Conservation (phyloP, 1,140 invertebrate genomes). For the Eumeta japonica region DNA sequence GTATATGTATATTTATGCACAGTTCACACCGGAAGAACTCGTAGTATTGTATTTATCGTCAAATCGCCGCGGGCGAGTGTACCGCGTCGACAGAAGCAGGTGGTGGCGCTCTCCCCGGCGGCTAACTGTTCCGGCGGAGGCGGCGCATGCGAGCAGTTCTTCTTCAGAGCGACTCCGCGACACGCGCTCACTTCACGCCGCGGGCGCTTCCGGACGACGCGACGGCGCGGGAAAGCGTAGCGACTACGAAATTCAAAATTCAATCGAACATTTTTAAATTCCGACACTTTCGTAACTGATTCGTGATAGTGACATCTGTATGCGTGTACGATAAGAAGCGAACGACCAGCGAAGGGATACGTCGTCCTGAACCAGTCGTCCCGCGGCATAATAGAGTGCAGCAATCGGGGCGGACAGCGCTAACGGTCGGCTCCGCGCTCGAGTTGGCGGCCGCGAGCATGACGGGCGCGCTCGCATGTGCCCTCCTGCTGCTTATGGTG, state of each 20-base stretch:
- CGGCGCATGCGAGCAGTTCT: conserved; percentile 24
- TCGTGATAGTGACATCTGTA: no score
- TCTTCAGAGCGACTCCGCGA: conserved; percentile 25
- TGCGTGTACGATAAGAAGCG: no score
- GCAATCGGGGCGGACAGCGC: conserved; percentile 54
- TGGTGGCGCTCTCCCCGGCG: conserved; percentile 37
- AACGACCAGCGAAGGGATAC: no score
- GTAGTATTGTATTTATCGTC: no score
- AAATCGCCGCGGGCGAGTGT: no score
- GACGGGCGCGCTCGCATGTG: conserved; percentile 44
- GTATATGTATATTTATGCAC: no score
- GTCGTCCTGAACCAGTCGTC: no score
- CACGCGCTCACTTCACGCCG: conserved; percentile 41
- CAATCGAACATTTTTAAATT: no score
- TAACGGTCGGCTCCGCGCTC: conserved; percentile 52
- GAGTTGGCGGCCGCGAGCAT: conserved; percentile 52
- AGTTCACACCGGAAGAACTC: no score
- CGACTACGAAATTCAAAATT: background rate
- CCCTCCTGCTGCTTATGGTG: conserved; percentile 42
- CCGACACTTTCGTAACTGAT: no score
- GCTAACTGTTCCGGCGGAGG: conserved; percentile 39
- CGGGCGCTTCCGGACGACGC: conserved; percentile 10
- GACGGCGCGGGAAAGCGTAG: conserved; percentile 20
- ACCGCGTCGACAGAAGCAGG: no score
- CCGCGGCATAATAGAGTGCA: no score